Base-by-base conservation (phyloP, 2,797 vertebrate species). In the Peromyscus melanophrys region DNA sequence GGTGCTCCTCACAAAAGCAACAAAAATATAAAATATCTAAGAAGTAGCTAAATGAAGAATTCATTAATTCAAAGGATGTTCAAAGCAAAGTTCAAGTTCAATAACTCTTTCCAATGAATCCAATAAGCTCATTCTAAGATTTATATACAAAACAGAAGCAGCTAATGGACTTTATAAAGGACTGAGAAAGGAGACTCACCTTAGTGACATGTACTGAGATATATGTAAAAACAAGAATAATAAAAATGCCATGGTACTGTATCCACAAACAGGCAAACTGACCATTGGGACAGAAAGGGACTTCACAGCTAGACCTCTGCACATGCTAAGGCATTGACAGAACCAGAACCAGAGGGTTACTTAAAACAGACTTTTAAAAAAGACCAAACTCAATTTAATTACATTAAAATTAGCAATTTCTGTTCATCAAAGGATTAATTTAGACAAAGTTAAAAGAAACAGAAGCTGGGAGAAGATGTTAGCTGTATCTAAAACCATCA, bases 11-110 rank as follows among this genome's bases (percentile, higher is more conserved):
- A 69, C 10, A 76, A 63, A 10, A 81, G 75, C 43, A 61, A 63
- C 43, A 77, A 63, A 90, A 77, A 27, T n/a, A 75, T 75, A 46
- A n/a, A 94, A n/a, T 82, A 31, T 52, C 71, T 92, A 80, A 75
- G 21, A 78, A 84, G 31, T 78, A 78, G 82, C 63, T 92, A 83
- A 87, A 77, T 73, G 69, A 93, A 87, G 76, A 87, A 78, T 61
- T 34, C 5, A 61, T 63, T 67, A 92, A 77, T 69, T 61, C 43
- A 94, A 89, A 94, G 31, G 55, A 82, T 43, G 1, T 43, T 59
- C 29, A 52, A 65, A 92, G 76, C 10, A 3, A 90, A 85, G 55
- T 71, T 29, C 8, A 69, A 87, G 71, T 94, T 81, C 65, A 91
- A 40, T 1, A 37, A 81, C 46, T 69, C 78, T 75, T 89, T 59